Base-by-base conservation (phyloP, 1,140 invertebrate genomes). In the Camponotus vicinus region DNA sequence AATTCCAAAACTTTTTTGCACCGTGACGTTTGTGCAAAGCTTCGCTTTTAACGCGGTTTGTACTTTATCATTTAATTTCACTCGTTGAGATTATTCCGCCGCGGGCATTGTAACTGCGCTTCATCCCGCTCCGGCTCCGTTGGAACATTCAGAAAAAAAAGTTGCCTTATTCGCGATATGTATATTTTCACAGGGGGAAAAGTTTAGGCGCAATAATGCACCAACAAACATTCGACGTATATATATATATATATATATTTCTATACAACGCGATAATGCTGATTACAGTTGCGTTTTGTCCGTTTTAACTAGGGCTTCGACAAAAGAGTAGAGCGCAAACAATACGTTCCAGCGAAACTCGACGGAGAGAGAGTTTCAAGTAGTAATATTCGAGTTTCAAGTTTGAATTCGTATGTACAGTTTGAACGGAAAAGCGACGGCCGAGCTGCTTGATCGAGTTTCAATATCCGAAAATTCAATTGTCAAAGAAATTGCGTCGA, bases 1-100 rank as follows among this genome's bases (percentile, higher is more conserved):
- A 86, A 86, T 86, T 86, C 40, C 76, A 32, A 78, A 78, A 70
- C 63, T 79, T 79, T 52, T 78, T 86, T 70, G 61, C 49, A 79
- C 66, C 64, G 63, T 40, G 42, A 85, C 71, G 83, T 77, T 85
- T 75, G 78, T 70, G 69, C 80, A 84, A 73, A 75, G 80, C 70
- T 63, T 45, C 49, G 69, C 70, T 84, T 84, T 84, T 84, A 84
- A 84, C 70, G 42, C 80, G 67, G 69, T 66, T 84, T 76, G 69
- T 75, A 75, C 70, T 84, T 84, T 76, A 76, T 84, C 70, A 76
- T 75, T 76, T 76, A 84, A 76, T 84, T 76, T 75, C 80, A 71
- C 80, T 84, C 80, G 80, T 84, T 80, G 78, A 80, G 78, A 80
- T 80, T 80, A 80, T 80, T 70, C 63, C 37, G 78, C 78, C 78